phyloP scores from a whole-genome alignment of 2,888 invertebrate species.

The Nesidiocoris tenuis region DNA sequence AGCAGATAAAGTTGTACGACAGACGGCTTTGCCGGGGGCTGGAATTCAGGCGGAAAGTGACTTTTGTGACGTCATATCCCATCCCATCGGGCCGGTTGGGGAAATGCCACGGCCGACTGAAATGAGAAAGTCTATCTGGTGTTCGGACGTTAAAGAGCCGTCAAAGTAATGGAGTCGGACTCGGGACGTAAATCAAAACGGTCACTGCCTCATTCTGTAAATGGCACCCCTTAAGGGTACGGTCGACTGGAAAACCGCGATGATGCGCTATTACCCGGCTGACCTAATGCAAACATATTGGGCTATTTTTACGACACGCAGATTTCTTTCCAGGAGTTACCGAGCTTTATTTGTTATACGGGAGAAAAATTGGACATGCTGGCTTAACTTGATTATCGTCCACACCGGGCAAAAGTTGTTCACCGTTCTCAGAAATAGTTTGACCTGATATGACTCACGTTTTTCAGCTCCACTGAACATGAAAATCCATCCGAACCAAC shows the following conservation, averaged over 20 bases:
- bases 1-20: constrained; percentile 22
- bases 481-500: too few relatives aligned
- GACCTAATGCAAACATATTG: too few relatives aligned
- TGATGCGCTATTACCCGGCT: too few relatives aligned
- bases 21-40: background rate
- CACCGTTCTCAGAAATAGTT: too few relatives aligned
- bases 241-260: background rate
- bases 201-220: background rate
- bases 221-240: background rate
- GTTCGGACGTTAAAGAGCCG: background rate
- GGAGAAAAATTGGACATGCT: too few relatives aligned
- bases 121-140: background rate
- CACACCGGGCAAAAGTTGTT: too few relatives aligned
- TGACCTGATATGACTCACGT: too few relatives aligned
- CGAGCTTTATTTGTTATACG: too few relatives aligned
- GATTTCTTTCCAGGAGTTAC: too few relatives aligned
- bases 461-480: too few relatives aligned
- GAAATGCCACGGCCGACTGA: background rate
- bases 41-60: background rate
- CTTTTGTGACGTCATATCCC: background rate
- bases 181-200: background rate
- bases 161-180: background rate
- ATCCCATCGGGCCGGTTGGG: background rate
- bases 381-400: too few relatives aligned
- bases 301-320: too few relatives aligned